Evolutionary conservation across 2,113 vertebrate genomes (phyloP).

Genomic region (Riparia riparia): DNA sequence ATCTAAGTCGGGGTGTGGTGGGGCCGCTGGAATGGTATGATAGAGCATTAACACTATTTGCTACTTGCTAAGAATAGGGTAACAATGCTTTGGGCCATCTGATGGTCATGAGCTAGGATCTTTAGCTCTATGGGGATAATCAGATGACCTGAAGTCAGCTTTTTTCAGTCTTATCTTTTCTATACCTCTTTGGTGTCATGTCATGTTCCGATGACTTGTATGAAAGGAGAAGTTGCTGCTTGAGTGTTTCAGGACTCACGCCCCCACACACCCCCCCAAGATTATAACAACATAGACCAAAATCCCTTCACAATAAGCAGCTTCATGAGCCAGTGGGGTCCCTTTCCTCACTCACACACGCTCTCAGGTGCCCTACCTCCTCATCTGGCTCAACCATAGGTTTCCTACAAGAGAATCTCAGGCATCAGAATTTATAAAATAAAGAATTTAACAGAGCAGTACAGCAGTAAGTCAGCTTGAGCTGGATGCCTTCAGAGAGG

Average conservation of each 20-base stretch:
- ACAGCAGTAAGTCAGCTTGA: not conserved
- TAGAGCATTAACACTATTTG: not conserved
- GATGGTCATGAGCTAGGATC: not conserved
- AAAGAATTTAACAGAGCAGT: not conserved
- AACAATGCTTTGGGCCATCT: not conserved
- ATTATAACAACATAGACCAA: not conserved
- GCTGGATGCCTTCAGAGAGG: not conserved
- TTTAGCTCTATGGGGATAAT: not conserved
- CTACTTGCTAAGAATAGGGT: not conserved
- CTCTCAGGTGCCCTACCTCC: not conserved
- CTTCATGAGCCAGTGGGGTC: not conserved
- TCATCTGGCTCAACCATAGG: not conserved
- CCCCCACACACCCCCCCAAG: not conserved
- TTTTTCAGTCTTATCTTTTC: not conserved
- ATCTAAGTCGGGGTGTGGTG: not conserved
- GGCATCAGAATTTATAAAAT: not conserved
- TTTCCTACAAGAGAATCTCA: not conserved
- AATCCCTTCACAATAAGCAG: not conserved
- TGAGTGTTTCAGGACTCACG: not conserved
- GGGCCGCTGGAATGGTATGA: not conserved
- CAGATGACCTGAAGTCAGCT: not conserved
- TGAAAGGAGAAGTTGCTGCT: fast-evolving
- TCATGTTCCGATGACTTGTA: not conserved
- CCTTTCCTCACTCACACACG: not conserved
- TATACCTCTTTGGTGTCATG: not conserved